Evolutionary conservation across 2,113 vertebrate genomes (phyloP).

Genomic region (Propithecus coquereli): DNA sequence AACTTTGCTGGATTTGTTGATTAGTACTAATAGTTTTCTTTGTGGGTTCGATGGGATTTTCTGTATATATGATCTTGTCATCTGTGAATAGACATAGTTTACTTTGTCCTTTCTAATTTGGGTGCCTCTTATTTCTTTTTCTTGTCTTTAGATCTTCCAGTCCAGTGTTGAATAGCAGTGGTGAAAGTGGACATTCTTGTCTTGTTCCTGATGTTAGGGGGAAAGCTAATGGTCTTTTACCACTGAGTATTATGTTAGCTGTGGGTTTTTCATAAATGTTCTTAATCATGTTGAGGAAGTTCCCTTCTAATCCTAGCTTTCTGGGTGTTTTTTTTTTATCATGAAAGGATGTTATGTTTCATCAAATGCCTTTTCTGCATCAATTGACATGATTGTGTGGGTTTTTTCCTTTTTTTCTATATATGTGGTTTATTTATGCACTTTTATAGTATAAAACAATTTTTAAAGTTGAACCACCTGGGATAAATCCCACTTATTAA

Average conservation of each 20-base stretch:
- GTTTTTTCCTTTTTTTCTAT: not conserved
- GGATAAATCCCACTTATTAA: constrained; percentile 9
- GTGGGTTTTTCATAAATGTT: constrained; percentile 19
- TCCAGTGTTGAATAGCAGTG: not conserved
- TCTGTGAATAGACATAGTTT: constrained; percentile 9
- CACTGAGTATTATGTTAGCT: not conserved
- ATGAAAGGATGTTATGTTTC: not conserved
- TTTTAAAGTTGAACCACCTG: not conserved
- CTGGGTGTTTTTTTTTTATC: not conserved
- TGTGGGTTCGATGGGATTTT: not conserved
- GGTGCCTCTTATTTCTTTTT: constrained; percentile 1
- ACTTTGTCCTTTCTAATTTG: not conserved
- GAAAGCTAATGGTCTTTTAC: not conserved
- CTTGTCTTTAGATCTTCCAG: not conserved
- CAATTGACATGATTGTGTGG: not conserved
- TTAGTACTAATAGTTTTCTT: not conserved
- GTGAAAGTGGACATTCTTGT: not conserved
- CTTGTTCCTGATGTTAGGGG: not conserved
- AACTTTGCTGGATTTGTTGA: not conserved
- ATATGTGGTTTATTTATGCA: not conserved
- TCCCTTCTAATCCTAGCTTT: not conserved
- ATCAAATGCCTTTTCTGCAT: not conserved
- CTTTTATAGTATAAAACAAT: not conserved
- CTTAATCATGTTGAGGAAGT: not conserved
- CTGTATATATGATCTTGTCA: not conserved